A percentile compares a stretch with the other conserved stretches of the same genome.
phyloP scores from a whole-genome alignment of 2,888 invertebrate genomes.

The Aphidoletes aphidimyza region DNA sequence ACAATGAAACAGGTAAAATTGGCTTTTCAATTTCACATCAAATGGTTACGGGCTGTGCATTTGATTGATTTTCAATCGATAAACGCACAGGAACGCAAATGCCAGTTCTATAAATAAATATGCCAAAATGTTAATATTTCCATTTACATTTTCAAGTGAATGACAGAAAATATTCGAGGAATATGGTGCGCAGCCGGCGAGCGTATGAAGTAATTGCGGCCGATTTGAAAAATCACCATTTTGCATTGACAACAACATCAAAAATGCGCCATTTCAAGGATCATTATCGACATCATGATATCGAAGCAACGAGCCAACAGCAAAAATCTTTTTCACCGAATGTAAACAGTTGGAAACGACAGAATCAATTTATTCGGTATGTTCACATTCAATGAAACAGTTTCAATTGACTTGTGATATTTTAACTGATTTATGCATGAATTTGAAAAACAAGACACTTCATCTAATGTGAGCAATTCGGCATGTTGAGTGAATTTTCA shows the following conservation, averaged over 20 bases:
- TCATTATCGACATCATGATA: not conserved
- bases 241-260: constrained; percentile 28
- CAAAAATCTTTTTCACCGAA: not conserved
- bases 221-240: not conserved
- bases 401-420: not conserved
- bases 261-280: not conserved
- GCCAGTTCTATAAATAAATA: constrained; percentile 8
- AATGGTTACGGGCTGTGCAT: too few relatives aligned
- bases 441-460: not conserved
- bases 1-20: constrained; percentile 17
- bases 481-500: not conserved
- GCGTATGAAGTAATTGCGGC: not conserved
- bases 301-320: not conserved
- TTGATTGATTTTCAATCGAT: too few relatives aligned
- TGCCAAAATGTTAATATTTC: not conserved
- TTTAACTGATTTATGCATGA: constrained; percentile 19
- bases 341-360: not conserved
- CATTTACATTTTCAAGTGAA: constrained; percentile 30
- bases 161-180: not conserved
- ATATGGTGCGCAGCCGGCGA: not conserved
- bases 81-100: too few relatives aligned
- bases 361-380: constrained; percentile 39
- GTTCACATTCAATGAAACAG: not conserved
- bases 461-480: too few relatives aligned
- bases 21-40: not conserved